Evolutionary conservation across 2,888 invertebrate genomes (phyloP), one percentile per base, ranked within the genome.

Genomic region (Xylota segnis): DNA sequence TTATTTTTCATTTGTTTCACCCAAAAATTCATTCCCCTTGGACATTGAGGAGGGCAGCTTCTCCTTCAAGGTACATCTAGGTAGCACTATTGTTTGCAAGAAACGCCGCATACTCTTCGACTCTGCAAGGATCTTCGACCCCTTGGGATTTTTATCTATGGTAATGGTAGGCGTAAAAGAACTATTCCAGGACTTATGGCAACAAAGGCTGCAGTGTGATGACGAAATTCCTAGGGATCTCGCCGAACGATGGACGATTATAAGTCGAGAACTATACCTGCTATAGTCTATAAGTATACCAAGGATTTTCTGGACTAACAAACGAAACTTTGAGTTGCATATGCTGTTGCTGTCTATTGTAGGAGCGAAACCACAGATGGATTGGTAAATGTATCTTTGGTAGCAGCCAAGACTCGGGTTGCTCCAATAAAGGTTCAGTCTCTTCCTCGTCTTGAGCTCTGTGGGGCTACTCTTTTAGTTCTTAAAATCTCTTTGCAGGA

Each of bases 361-460:
- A 37, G 43, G 27, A 72, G 61, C 14, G 16, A 29, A 14, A 43
- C 7, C 14, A 32, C 32, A 2, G 12, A 52, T 7, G 59, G 61
- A 23, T 14, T 16, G 16, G 16, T 52, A 27, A 29, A 47, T 4
- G 29, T 61, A 2, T 59, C 50, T 6, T 56, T 75, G 29, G 65
- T 70, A 14, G 66, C 71, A 27, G 52, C 76, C 16, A 56, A 76
- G 9, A 83, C 37, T 10, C 43, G 54, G 37, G 82, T 83, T n/a
- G 63, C 71, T 6, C 71, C 37, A 7, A 37, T 63, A n/a, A n/a
- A n/a, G n/a, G n/a, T n/a, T n/a, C n/a, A n/a, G n/a, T n/a, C n/a
- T n/a, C n/a, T n/a, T n/a, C n/a, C n/a, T n/a, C n/a, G n/a, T n/a
- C n/a, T n/a, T n/a, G n/a, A n/a, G n/a, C n/a, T n/a, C n/a, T n/a